These are phyloP conservation scores for Pemphigus obesinymphae DNA, from an alignment of 1,140 invertebrate genomes.

Conservation along the genomic window DNA sequence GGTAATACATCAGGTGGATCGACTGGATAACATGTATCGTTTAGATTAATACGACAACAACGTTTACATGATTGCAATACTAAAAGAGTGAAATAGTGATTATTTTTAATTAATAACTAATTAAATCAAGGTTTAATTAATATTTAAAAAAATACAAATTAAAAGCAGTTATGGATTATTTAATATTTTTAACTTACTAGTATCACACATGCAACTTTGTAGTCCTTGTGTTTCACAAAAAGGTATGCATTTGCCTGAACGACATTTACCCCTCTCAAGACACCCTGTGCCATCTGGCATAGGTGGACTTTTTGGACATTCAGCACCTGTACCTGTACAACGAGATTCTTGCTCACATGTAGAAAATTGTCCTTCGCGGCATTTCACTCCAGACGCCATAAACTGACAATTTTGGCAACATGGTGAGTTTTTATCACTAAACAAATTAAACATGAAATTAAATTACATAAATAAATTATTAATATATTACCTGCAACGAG, in stretches of 20 bases:
- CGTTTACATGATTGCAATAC: conserved; percentile 79
- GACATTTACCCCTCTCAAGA: conserved; percentile 81
- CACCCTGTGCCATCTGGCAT: conserved; percentile 82
- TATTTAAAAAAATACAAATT: background rate
- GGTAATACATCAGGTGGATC: conserved; percentile 80
- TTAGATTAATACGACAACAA: conserved; percentile 83
- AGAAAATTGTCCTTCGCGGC: conserved; percentile 78
- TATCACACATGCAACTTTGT: conserved; percentile 92
- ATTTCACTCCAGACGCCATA: conserved; percentile 73
- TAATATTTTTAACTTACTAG: conserved; percentile 59
- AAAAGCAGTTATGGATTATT: background rate
- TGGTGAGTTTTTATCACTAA: conserved; percentile 87
- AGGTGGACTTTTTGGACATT: conserved; percentile 75
- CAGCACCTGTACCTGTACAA: conserved; percentile 66
- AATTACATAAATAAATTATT: background rate
- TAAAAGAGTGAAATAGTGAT: conserved; percentile 51
- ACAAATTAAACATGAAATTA: conserved; percentile 46
- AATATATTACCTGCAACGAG: conserved; percentile 68
- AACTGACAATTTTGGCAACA: conserved; percentile 87
- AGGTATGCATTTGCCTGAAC: conserved; percentile 78
- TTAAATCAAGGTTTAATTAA: background rate
- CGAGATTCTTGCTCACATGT: conserved; percentile 84
- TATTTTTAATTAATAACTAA: background rate
- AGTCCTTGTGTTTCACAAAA: conserved; percentile 88
- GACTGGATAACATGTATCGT: conserved; percentile 85